phyloP scores from a whole-genome alignment of 2,113 vertebrate species.

The Orycteropus afer region DNA sequence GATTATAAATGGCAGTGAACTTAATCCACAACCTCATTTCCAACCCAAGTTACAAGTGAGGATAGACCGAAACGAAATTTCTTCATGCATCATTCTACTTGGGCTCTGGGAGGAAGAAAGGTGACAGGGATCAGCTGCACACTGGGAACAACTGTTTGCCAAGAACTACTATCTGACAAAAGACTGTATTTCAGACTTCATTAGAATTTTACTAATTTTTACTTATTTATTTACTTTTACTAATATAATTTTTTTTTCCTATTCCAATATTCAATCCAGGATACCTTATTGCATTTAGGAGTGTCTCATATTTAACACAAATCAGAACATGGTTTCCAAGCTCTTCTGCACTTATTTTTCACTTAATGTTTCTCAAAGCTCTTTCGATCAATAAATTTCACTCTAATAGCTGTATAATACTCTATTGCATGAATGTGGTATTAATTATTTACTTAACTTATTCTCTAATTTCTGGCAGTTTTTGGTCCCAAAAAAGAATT shows the following conservation, averaged over 20 bases:
- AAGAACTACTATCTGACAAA: too few species aligned
- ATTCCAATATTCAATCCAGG: not conserved
- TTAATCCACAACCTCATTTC: constrained; percentile 19
- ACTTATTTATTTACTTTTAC: too few species aligned
- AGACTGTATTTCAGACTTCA: not conserved
- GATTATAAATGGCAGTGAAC: constrained; percentile 32
- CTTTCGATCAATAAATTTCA: not conserved
- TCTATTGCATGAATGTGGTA: too few species aligned
- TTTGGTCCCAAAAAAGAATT: not conserved
- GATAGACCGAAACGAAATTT: not conserved
- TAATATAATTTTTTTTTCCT: not conserved
- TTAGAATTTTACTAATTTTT: not conserved
- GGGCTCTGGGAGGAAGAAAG: not conserved
- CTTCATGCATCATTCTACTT: not conserved
- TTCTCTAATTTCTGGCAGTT: not conserved
- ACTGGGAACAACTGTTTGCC: too few species aligned
- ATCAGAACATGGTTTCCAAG: not conserved
- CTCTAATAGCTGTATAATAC: not conserved
- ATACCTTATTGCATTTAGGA: not conserved
- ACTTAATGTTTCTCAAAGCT: not conserved
- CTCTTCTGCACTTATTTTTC: not conserved
- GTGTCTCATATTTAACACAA: not conserved
- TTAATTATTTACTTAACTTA: not conserved
- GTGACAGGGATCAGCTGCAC: not conserved
- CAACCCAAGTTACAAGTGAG: not conserved